Percentiles rank a stretch among this genome's conserved stretches.
These are phyloP conservation scores for Panagrolaimus sp. DNA, from an alignment of 1,140 invertebrate genomes.

Conservation along the genomic window DNA sequence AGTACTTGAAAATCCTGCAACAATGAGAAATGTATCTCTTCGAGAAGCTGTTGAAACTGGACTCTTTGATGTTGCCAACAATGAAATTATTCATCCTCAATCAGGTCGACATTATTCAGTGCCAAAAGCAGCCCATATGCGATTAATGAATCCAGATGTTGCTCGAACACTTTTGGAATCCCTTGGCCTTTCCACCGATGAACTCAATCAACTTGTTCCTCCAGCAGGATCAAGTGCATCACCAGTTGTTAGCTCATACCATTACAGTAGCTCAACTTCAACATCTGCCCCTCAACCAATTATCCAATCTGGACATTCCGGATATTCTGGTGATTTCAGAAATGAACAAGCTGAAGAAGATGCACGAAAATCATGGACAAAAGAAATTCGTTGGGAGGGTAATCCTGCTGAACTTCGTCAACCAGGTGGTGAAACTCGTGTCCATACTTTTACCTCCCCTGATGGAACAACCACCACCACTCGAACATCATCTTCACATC, in stretches of 20 bases:
- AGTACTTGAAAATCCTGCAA: constrained; percentile 53
- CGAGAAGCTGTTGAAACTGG: constrained; percentile 56
- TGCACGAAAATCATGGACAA: constrained; percentile 24
- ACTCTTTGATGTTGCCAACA: constrained; percentile 52
- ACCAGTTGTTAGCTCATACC: background rate
- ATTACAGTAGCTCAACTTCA: background rate
- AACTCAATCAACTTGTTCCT: constrained; percentile 27
- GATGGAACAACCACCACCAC: constrained; percentile 30
- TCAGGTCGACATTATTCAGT: constrained; percentile 50
- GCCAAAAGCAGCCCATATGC: constrained; percentile 56
- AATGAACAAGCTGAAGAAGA: background rate
- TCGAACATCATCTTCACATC: constrained; percentile 18
- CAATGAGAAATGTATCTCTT: constrained; percentile 49
- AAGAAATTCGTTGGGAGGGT: constrained; percentile 44
- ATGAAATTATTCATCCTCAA: constrained; percentile 50
- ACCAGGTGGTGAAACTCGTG: constrained; percentile 18
- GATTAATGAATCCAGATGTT: constrained; percentile 46
- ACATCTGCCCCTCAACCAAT: constrained; percentile 21
- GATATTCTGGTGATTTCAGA: background rate
- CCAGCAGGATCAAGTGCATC: constrained; percentile 3
- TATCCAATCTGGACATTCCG: constrained; percentile 4
- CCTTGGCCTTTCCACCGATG: constrained; percentile 41
- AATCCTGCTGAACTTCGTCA: constrained; percentile 41
- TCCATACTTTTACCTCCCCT: constrained; percentile 18
- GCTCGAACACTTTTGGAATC: constrained; percentile 45